Percentiles rank a stretch among this genome's conserved stretches.
phyloP scores from a whole-genome alignment of 2,888 invertebrate species.

The Macaria liturata region DNA sequence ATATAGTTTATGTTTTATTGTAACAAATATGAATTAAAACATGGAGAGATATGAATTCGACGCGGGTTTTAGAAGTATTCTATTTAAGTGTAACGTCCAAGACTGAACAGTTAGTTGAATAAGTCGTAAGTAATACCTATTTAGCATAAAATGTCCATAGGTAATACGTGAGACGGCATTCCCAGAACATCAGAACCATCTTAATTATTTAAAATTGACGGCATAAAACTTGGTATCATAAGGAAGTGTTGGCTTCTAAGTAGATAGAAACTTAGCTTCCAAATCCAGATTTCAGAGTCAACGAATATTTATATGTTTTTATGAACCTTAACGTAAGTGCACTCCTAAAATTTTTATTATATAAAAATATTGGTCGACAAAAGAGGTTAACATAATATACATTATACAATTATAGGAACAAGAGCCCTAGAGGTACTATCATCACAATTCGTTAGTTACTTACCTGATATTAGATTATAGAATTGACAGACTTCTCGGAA shows the following conservation, averaged over 20 bases:
- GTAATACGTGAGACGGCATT: constrained; percentile 63
- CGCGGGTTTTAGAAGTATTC: constrained; percentile 80
- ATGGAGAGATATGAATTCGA: constrained; percentile 67
- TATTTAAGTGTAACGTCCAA: constrained; percentile 83
- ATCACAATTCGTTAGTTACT: constrained; percentile 32
- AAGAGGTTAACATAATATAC: constrained; percentile 32
- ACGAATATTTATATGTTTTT: constrained; percentile 80
- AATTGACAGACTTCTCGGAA: too few relatives aligned
- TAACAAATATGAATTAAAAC: constrained; percentile 25
- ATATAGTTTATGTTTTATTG: constrained; percentile 38
- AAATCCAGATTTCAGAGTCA: constrained; percentile 71
- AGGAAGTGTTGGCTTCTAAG: constrained; percentile 44
- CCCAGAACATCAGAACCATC: constrained; percentile 43
- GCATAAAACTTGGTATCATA: constrained; percentile 26
- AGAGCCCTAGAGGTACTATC: constrained; percentile 42
- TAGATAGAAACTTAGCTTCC: constrained; percentile 69
- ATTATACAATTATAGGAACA: constrained; percentile 26
- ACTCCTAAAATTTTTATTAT: constrained; percentile 43
- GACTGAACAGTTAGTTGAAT: constrained; percentile 82
- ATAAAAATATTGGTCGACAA: constrained; percentile 25
- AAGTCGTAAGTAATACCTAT: constrained; percentile 79
- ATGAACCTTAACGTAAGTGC: constrained; percentile 55
- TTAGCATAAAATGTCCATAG: constrained; percentile 81
- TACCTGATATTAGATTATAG: neutral
- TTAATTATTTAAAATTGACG: constrained; percentile 38